Evolutionary conservation across 2,888 invertebrate species (phyloP).

Genomic region (Acanthoscelides obtectus): DNA sequence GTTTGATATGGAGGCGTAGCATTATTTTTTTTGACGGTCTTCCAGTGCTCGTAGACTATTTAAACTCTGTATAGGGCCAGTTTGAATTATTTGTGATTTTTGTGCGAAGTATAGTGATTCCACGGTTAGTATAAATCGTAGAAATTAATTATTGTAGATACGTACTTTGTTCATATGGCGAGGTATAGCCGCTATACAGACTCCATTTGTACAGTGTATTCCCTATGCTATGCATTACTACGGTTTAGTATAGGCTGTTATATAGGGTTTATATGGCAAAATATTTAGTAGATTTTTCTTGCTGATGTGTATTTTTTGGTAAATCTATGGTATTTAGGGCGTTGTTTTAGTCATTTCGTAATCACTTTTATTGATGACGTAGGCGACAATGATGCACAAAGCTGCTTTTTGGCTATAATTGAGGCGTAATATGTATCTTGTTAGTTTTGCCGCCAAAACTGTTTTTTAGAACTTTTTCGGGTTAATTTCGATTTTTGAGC

Average conservation of each 20-base stretch:
- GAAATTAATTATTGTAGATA: constrained; percentile 29
- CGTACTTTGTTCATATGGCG: constrained; percentile 48
- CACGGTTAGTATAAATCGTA: constrained; percentile 11
- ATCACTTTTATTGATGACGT: constrained; percentile 47
- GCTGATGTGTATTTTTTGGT: constrained; percentile 15
- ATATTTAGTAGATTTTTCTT: constrained; percentile 30
- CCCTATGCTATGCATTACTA: constrained; percentile 39
- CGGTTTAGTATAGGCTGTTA: constrained; percentile 35
- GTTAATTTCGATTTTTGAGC: background rate
- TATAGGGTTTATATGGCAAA: constrained; percentile 25
- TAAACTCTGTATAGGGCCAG: constrained; percentile 32
- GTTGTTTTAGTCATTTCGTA: constrained; percentile 27
- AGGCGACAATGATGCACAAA: constrained; percentile 39
- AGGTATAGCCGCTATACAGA: constrained; percentile 45
- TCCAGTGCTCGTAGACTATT: constrained; percentile 9
- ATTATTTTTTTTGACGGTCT: constrained; percentile 28
- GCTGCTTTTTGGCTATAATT: constrained; percentile 35
- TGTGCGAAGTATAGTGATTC: constrained; percentile 26
- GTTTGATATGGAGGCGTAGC: constrained; percentile 26
- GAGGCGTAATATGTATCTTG: constrained; percentile 22
- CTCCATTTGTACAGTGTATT: constrained; percentile 49
- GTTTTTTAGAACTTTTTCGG: background rate
- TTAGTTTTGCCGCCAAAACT: constrained; percentile 41
- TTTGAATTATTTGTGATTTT: constrained; percentile 38
- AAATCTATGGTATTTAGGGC: constrained; percentile 1